Conservation (phyloP, 2,113 vertebrate genomes). For the Phalacrocorax brasilianus region DNA sequence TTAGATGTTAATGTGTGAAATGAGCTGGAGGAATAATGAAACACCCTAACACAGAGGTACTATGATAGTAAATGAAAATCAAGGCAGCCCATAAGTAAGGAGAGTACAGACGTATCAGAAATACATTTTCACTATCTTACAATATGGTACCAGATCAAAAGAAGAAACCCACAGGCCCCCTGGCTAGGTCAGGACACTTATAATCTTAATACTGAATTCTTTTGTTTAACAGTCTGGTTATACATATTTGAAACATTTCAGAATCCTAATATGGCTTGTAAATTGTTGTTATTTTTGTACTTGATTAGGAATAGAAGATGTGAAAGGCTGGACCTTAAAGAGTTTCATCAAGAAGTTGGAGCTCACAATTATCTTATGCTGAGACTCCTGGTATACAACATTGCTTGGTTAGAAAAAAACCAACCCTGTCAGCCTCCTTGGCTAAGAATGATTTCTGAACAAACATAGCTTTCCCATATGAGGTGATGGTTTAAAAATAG, state of each 20-base stretch:
- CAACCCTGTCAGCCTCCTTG: neutral
- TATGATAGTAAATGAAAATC: neutral
- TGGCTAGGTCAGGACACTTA: neutral
- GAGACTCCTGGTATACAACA: neutral
- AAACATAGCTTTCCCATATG: neutral
- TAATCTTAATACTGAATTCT: neutral
- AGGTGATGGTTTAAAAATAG: conserved; percentile 36
- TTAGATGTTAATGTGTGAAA: neutral
- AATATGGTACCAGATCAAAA: neutral
- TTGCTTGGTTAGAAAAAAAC: neutral
- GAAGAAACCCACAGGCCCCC: neutral
- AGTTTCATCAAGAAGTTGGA: neutral
- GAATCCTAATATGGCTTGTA: neutral
- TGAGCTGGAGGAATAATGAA: neutral
- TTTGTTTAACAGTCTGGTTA: neutral
- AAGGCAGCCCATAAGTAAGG: neutral
- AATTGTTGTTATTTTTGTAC: neutral
- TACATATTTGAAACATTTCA: neutral
- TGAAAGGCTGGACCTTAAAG: neutral
- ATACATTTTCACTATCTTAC: neutral
- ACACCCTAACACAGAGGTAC: neutral
- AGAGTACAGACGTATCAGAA: neutral
- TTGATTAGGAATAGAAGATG: neutral
- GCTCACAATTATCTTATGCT: neutral
- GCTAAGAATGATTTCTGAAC: neutral